Evolutionary conservation across 1,140 invertebrate species (phyloP), one percentile per base, ranked within the genome.

Genomic region (Drosophila lacteicornis): DNA sequence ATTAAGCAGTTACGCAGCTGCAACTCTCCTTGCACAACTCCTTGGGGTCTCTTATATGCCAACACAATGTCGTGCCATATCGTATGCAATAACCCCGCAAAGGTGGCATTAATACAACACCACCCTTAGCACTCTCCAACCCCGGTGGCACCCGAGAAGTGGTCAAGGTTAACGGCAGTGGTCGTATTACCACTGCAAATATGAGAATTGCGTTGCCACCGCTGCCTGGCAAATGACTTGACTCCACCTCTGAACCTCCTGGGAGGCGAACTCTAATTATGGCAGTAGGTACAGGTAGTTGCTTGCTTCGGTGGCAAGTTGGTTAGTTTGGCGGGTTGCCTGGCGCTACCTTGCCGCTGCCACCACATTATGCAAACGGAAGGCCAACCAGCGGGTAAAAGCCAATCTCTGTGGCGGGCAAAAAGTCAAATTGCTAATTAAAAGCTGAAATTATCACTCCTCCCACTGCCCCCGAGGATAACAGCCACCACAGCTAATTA

Each of bases 401-500:
- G 74, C 69, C 74, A 75, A 79, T 67, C 56, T 66, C 51, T 73
- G 70, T 33, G 76, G 45, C 76, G 62, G 55, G 63, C 58, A 66
- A 47, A 79, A 75, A 82, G 66, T 82, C 75, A 83, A 84, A 77
- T 75, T 78, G 53, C 75, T 86, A 85, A 85, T 86, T 82, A 85
- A 86, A 86, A 68, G 61, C 74, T 57, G 42, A 27, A 81, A 66
- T 50, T 56, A 65, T 50, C 46, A 33, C 74, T 42, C 53, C 69
- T 30, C 25, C 13, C 42, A 22, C 25, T 19, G 2, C 53, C 36
- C 55, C 19, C 43, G 56, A 56, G 51, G 75, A 63, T 59, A 71
- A 49, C 45, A 47, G 38, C 66, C 51, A 42, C 25, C 22, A 76
- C 22, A 76, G 58, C 42, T 85, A 86, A 82, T 85, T 85, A 82